Evolutionary conservation across 1,140 invertebrate species (phyloP).

Genomic region (Zaprionus ornatus): DNA sequence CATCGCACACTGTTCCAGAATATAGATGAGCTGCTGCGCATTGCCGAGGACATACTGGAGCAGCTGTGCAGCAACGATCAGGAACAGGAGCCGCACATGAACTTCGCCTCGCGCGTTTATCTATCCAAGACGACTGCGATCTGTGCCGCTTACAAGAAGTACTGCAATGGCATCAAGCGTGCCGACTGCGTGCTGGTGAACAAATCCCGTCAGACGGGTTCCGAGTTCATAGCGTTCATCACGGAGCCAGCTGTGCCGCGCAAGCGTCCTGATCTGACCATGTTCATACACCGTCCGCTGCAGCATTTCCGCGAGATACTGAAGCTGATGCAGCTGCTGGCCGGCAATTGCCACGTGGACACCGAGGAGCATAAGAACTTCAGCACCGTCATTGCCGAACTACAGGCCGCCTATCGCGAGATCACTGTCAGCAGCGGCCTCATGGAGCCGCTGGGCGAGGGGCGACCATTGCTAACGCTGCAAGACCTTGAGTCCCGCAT

Average conservation of each 20-base stretch:
- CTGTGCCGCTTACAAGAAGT: conserved; percentile 90
- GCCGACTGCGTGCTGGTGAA: conserved; percentile 91
- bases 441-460: conserved; percentile 92
- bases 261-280: conserved; percentile 91
- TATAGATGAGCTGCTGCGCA: conserved; percentile 90
- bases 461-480: conserved; percentile 90
- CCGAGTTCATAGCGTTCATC: conserved; percentile 89
- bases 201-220: conserved; percentile 86
- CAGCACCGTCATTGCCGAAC: conserved; percentile 75
- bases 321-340: conserved; percentile 84
- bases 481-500: conserved; percentile 92
- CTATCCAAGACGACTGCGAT: conserved; percentile 89
- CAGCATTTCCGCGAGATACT: conserved; percentile 89
- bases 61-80: conserved; percentile 87
- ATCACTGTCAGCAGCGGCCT: conserved; percentile 91
- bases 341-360: conserved; percentile 80
- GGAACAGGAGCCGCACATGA: conserved; percentile 88
- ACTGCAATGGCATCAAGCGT: conserved; percentile 91
- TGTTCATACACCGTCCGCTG: conserved; percentile 91
- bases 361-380: conserved; percentile 83
- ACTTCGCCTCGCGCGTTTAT: conserved; percentile 88
- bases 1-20: conserved; percentile 92
- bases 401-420: conserved; percentile 89
- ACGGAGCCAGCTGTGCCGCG: conserved; percentile 91
- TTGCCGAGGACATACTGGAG: conserved; percentile 92